Base-by-base conservation (phyloP, 2,888 invertebrate genomes). In the Pheosia gnoma region DNA sequence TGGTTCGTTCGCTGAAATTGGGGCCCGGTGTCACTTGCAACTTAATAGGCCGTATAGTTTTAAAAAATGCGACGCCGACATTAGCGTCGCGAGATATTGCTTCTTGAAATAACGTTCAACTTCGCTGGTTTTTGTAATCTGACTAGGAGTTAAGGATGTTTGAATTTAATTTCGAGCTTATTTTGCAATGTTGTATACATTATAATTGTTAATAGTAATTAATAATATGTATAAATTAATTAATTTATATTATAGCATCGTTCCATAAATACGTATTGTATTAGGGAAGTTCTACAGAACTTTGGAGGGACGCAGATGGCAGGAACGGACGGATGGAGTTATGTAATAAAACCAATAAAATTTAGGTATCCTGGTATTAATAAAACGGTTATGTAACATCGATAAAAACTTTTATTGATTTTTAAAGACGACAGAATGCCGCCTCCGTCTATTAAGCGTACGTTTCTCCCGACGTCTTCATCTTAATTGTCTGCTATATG, bases 341-440 rank as follows among this genome's bases (percentile, higher is more conserved):
- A n/a, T 47, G 47, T 47, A 45, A 41, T 41, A 8, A 53, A 53
- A 4, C 6, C 4, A 41, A 56, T 39, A 9, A 13, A 56, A 63
- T 41, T 41, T n/a, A 49, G 49, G 57, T 41, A 57, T 43, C 39
- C 39, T 9, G 53, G 41, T 39, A n/a, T 25, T 57, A 80, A 87
- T 82, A 74, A 84, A 89, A 88, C 87, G 69, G 65, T 77, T 75
- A 71, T 74, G 78, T 83, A 93, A 93, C 93, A 93, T 93, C 93
- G 92, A 93, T 93, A 93, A 91, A 93, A 91, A 92, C 87, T 88
- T 92, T 92, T 91, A 92, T 93, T 92, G 90, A 90, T 89, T 25
- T 25, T 25, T 83, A 85, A 86, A 88, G 89, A 84, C 89, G 90
- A 88, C 88, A 81, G 87, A 83, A 82, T 82, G 85, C 80, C 89